Base-by-base conservation (phyloP, 2,113 vertebrate genomes). In the Leucopsar rothschildi region DNA sequence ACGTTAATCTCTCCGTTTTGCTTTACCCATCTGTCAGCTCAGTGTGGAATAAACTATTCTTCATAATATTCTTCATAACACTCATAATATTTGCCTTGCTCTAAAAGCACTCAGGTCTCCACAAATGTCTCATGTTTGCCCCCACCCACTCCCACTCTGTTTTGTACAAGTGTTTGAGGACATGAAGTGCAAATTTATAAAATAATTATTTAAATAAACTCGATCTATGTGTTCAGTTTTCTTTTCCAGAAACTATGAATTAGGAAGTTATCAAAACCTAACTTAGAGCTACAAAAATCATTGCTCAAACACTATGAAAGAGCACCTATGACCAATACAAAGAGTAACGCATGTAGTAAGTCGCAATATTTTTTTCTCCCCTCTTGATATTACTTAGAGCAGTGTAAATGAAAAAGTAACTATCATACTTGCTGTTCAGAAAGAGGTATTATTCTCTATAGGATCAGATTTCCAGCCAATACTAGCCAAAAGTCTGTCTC, bases 1-100 rank as follows among this genome's bases (percentile, higher is more conserved):
- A 82, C 59, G 11, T 68, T 95, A 82, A 82, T 93, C 89, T 93
- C 73, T 75, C 18, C 18, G n/a, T 91, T 93, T 93, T 64, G 27
- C 39, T 79, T 59, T 79, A 35, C 16, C 65, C 91, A 92, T 84
- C 86, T 92, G 65, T 61, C 89, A 76, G 31, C 56, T 33, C 28
- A 45, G 56, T 2, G 2, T 21, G 37, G 22, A 92, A 91, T 52
- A 81, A 88, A 81, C 65, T 78, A 10, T 55, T 70, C 29, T 83
- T 82, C 44, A 89, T 47, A 37, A 29, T 52, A 52, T 29, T 52
- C 50, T 52, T 52, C 50, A 29, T 45, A 57, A 69, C 35, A 52
- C 20, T 66, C 35, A 7, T 15, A 29, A 49, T 1, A 2, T 55
- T 9, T 69, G 22, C 31, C 12, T 42, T 73, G n/a, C 37, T 86